phyloP scores from a whole-genome alignment of 1,140 invertebrate genomes.

The Cyclargus thomasi region DNA sequence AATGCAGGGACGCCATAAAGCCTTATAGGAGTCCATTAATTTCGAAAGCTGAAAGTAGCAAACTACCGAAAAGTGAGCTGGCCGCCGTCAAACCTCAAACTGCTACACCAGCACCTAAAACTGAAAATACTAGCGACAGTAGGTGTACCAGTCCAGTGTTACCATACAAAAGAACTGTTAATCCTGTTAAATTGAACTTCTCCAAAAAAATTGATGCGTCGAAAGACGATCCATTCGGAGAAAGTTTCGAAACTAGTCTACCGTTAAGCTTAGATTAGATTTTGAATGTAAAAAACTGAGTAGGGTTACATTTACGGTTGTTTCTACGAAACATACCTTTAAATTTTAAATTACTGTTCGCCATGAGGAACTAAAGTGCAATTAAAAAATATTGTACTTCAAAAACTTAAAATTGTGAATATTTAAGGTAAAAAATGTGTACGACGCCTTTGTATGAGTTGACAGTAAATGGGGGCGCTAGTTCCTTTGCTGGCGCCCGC shows the following conservation, averaged over 20 bases:
- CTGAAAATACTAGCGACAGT: not conserved
- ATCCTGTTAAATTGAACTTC: constrained; percentile 58
- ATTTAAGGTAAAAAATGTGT: too few species aligned
- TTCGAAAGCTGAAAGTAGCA: constrained; percentile 28
- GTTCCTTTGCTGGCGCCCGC: too few species aligned
- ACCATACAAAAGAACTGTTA: constrained; percentile 35
- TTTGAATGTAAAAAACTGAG: not conserved
- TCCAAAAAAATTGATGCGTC: constrained; percentile 30
- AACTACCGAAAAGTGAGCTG: not conserved
- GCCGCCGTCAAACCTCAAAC: constrained; percentile 18
- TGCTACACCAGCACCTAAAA: not conserved
- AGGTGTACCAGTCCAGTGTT: constrained; percentile 35
- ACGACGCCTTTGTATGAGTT: too few species aligned
- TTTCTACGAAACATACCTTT: too few species aligned
- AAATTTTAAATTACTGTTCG: too few species aligned
- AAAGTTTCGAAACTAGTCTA: constrained; percentile 62
- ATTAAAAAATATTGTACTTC: too few species aligned
- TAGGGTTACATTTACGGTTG: not conserved
- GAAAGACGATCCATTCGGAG: constrained; percentile 47
- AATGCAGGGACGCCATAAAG: constrained; percentile 43
- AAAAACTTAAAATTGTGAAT: too few species aligned
- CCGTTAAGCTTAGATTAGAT: constrained; percentile 61
- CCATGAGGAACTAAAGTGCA: too few species aligned
- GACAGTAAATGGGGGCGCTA: too few species aligned
- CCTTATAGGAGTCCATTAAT: constrained; percentile 55